Percentiles rank a stretch among this genome's conserved stretches.
Evolutionary conservation across 2,113 vertebrate species (phyloP).

Genomic region (Ancistrus triradiatus): DNA sequence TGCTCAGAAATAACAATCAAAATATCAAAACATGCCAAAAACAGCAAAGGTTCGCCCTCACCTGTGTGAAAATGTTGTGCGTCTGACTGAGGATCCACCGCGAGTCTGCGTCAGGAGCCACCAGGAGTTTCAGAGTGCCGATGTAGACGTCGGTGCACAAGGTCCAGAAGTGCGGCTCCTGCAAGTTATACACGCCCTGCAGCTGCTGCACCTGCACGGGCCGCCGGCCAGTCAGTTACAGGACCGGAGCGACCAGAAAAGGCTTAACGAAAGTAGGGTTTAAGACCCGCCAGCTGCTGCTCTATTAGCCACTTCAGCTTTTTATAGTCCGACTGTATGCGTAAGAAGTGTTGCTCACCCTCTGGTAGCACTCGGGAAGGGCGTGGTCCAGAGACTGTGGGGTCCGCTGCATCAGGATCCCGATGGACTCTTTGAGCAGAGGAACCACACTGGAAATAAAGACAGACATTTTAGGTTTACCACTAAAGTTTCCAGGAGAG

Average conservation of each 20-base stretch:
- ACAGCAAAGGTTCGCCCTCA: slow-evolving; percentile 57
- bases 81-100: slow-evolving; percentile 97
- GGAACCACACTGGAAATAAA: slow-evolving; percentile 84
- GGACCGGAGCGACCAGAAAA: neutral
- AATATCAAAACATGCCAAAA: no score
- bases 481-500: no score
- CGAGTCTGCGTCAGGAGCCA: slow-evolving; percentile 90
- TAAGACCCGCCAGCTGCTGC: neutral
- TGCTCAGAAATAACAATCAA: no score
- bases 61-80: slow-evolving; percentile 98
- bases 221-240: slow-evolving; percentile 26
- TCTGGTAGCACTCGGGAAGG: slow-evolving; percentile 92
- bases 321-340: neutral
- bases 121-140: slow-evolving; percentile 88
- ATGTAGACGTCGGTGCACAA: slow-evolving; percentile 93
- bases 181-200: slow-evolving; percentile 92
- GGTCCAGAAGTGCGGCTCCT: slow-evolving; percentile 98
- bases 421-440: slow-evolving; percentile 87
- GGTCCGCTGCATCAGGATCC: slow-evolving; percentile 96
- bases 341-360: slow-evolving; percentile 71
- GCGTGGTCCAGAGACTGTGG: slow-evolving; percentile 80
- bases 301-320: neutral
- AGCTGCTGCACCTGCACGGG: slow-evolving; percentile 89
- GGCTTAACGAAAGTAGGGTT: neutral
- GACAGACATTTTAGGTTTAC: neutral